phyloP scores from a whole-genome alignment of 30 jellyfish, hydroid and myxozoan genomes.

The Aurelia coerulea region DNA sequence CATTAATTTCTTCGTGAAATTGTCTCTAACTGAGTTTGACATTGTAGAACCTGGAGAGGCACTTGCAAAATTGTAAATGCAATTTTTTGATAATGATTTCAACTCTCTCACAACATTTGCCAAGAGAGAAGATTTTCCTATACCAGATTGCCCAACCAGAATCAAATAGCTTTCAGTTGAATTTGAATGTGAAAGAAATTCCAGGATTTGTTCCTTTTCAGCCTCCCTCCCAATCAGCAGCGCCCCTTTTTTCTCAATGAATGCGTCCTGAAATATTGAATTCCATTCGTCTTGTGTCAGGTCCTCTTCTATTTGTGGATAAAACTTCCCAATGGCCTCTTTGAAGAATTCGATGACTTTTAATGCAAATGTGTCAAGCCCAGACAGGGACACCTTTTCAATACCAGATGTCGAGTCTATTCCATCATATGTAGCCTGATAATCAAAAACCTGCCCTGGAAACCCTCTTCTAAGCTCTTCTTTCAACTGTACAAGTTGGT shows the following conservation, averaged over 20 bases:
- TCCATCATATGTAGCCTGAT: slow-evolving; percentile 46
- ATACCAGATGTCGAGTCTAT: slow-evolving; percentile 33
- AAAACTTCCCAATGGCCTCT: slow-evolving; percentile 50
- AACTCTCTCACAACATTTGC: slow-evolving; percentile 67
- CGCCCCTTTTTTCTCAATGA: slow-evolving; percentile 77
- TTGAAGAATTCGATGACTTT: slow-evolving; percentile 65
- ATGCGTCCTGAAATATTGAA: slow-evolving; percentile 57
- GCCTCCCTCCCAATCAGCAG: slow-evolving; percentile 79
- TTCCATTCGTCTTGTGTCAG: slow-evolving; percentile 30
- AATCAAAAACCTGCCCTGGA: slow-evolving; percentile 68
- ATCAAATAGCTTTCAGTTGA: slow-evolving; percentile 42
- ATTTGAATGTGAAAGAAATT: slow-evolving; percentile 14
- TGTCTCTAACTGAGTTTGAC: slow-evolving; percentile 42
- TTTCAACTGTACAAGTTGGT: slow-evolving; percentile 56
- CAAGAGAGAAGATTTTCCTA: slow-evolving; percentile 87
- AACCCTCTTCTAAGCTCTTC: slow-evolving; percentile 51
- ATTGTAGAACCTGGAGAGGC: slow-evolving; percentile 85
- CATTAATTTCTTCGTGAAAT: slow-evolving; percentile 40
- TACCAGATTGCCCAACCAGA: slow-evolving; percentile 81
- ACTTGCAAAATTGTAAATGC: slow-evolving; percentile 85
- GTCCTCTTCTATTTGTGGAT: slow-evolving; percentile 32
- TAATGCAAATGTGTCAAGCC: slow-evolving; percentile 73
- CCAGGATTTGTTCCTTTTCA: slow-evolving; percentile 45
- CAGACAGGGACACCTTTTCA: slow-evolving; percentile 49
- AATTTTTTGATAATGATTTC: slow-evolving; percentile 10